Evolutionary conservation across 2,113 vertebrate species (phyloP), one percentile per base, ranked within the genome.

Genomic region (Oxygymnocypris stewartii): DNA sequence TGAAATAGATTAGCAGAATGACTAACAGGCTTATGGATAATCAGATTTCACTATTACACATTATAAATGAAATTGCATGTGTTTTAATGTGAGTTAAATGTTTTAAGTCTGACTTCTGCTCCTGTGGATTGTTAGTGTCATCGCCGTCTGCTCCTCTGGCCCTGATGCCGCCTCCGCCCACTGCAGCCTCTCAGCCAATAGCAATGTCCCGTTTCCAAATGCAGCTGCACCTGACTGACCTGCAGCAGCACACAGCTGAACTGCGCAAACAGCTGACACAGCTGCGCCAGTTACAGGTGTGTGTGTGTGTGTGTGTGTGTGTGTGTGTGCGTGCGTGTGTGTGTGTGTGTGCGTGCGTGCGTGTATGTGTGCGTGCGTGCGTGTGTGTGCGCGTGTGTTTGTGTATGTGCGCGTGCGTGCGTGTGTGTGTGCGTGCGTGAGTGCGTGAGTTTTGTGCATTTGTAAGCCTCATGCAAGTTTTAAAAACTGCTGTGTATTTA

Each of bases 211-310:
- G 96, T 1, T 89, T 96, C 88, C 97, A 99, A 93, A 98, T 99
- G 97, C 97, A 98, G 93, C 94, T 97, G 87, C 97, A 98, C 87
- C 95, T 99, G 16, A 96, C 96, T 2, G 96, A 96, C 91, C 95
- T 99, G 88, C 98, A 98, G 92, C 97, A 96, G 90, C 99, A 97
- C 87, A 96, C 98, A 89, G 95, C 94, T 6, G 96, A 97, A 13
- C 95, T 99, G 89, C 96, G 97, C 59, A 96, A 95, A 88, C 97
- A 99, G 89, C 96, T 99, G 51, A 96, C 96, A 86, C 97, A 99
- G 91, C 89, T 99, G 69, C 95, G 95, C 89, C 96, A 97, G 89
- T 94, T 99, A 86, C 98, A 99, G 97, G 98, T 98, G 92, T 73
- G 90, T 69, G 37, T 37, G 9, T 67, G 54, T 61, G 18, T 78